Evolutionary conservation across 2,888 invertebrate genomes (phyloP), one percentile per base, ranked within the genome.

Genomic region (Euphydryas editha): DNA sequence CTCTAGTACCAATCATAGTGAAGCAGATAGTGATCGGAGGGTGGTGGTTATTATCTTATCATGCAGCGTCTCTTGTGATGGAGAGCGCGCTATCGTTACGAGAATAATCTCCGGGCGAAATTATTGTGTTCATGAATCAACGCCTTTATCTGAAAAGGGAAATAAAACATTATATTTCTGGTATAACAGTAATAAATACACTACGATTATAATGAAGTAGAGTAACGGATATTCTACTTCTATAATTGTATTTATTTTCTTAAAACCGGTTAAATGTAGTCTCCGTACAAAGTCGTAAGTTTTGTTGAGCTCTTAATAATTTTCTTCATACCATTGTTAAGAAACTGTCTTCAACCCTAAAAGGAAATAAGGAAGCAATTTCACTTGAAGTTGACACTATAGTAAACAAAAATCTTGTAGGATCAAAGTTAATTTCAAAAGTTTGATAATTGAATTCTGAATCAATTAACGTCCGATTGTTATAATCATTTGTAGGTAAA

Each of bases 1-100:
- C 67, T 60, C 60, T 20, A 17, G 11, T 60, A 59, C 59, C 60
- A 30, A 44, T 64, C 44, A 64, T 64, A 51, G 49, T 36, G 30
- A 42, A n/a, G 51, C 51, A 30, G 63, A 64, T 63, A 58, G 49
- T 30, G 46, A 51, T 51, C 63, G 63, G 44, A 44, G 60, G 64
- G 76, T 79, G 75, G 78, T 77, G 77, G 77, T 76, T 76, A 78
- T 84, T 84, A 85, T 85, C 81, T 87, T 86, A 87, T 87, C 87
- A 78, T 73, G 69, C 72, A 71, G 78, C 46, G 57, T 64, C 59
- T 57, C 20, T 24, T 55, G 44, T 30, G 42, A 47, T 24, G 47
- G 24, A 55, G 24, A 37, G 57, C 51, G 49, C 56, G 59, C 49
- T 59, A 59, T 56, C 62, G 18, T 42, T 18, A 44, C 44, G 46